Evolutionary conservation across 2,113 vertebrate species (phyloP).

Genomic region (Motacilla tschutschensis): DNA sequence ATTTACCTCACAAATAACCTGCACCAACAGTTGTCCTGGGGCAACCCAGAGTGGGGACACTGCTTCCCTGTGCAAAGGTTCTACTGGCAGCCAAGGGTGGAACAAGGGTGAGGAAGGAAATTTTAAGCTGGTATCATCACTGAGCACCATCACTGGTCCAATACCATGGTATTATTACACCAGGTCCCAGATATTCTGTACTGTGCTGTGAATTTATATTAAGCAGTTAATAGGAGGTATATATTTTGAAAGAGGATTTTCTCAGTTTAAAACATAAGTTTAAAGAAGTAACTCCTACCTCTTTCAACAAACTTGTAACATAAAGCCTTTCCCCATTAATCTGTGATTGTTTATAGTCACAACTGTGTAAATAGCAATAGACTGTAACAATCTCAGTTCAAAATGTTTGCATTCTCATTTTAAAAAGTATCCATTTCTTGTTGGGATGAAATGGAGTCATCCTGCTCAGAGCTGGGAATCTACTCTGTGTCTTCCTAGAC

Average conservation of each 20-base stretch:
- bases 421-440: not conserved
- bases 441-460: not conserved
- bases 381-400: not conserved
- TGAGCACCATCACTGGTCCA: not conserved
- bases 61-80: not conserved
- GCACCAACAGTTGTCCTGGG: not conserved
- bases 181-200: not conserved
- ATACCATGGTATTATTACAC: not conserved
- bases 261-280: not conserved
- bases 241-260: not conserved
- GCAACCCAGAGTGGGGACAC: not conserved
- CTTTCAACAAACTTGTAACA: not conserved
- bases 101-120: not conserved
- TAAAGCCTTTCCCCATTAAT: not conserved
- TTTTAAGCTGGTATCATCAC: not conserved
- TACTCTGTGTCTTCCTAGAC: not conserved
- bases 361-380: not conserved
- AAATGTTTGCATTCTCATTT: not conserved
- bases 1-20: not conserved
- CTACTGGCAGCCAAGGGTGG: not conserved
- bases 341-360: not conserved
- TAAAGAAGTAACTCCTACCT: not conserved
- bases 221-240: not conserved
- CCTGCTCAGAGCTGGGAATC: not conserved
- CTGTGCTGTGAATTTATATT: not conserved